Evolutionary conservation across 2,797 vertebrate species (phyloP).

Genomic region (Poeciliopsis gracilis): DNA sequence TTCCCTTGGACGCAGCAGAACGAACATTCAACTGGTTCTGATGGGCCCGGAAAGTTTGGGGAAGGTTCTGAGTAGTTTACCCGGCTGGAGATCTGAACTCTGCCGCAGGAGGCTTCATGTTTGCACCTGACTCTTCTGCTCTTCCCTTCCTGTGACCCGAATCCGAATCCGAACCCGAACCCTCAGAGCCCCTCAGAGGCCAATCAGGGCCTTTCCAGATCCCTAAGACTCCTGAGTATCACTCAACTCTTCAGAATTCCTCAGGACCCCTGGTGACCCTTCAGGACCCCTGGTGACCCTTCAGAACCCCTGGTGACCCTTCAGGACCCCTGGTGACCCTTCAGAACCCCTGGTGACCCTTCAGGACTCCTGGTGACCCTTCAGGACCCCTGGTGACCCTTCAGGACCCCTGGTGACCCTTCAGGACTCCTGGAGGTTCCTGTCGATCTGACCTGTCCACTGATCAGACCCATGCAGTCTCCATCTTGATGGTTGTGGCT

Average conservation of each 20-base stretch:
- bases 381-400: background rate
- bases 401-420: too few relatives aligned
- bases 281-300: too few relatives aligned
- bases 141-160: background rate
- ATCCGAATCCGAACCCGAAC: too few relatives aligned
- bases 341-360: background rate
- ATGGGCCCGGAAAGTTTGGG: background rate
- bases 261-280: background rate
- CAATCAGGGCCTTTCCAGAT: background rate
- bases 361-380: background rate
- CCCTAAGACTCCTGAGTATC: background rate
- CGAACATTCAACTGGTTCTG: background rate
- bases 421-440: background rate
- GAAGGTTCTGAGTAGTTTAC: background rate
- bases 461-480: slow-evolving; percentile 27
- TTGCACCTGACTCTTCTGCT: background rate
- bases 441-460: background rate
- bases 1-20: background rate
- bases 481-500: background rate
- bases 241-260: too few relatives aligned
- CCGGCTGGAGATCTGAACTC: background rate
- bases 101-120: background rate
- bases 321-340: too few relatives aligned
- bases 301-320: background rate
- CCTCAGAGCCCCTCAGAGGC: background rate